Percentiles rank a stretch among this genome's conserved stretches.
Evolutionary conservation across 2,888 invertebrate species (phyloP).

Genomic region (Diarsia mendica): DNA sequence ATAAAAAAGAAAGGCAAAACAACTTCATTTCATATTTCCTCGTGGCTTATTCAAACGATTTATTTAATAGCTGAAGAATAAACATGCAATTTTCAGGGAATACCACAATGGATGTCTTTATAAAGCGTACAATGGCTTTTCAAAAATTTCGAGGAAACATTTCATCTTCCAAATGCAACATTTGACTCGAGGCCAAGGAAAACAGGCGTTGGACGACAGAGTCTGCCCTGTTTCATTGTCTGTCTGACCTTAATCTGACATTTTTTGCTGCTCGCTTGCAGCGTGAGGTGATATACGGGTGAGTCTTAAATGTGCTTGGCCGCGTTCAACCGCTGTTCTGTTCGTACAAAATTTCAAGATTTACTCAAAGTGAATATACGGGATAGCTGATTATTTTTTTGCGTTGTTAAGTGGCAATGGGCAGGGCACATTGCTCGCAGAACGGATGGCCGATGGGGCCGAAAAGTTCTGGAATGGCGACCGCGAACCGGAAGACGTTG

Average conservation of each 20-base stretch:
- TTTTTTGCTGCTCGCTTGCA: slow-evolving; percentile 80
- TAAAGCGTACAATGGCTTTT: slow-evolving; percentile 60
- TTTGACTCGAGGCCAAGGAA: slow-evolving; percentile 79
- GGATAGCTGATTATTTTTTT: background rate
- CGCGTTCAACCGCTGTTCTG: background rate
- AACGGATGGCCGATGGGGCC: too few relatives aligned
- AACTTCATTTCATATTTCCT: slow-evolving; percentile 49
- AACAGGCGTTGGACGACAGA: slow-evolving; percentile 77
- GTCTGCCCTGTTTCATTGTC: slow-evolving; percentile 78
- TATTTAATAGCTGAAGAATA: slow-evolving; percentile 51
- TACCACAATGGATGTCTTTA: slow-evolving; percentile 48
- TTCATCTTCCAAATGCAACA: slow-evolving; percentile 80
- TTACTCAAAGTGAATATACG: background rate
- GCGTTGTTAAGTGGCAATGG: too few relatives aligned
- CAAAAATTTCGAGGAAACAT: slow-evolving; percentile 67
- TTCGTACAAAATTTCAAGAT: background rate
- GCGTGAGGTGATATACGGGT: slow-evolving; percentile 64
- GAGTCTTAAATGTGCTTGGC: background rate
- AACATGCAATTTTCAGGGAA: slow-evolving; percentile 53
- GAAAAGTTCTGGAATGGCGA: too few relatives aligned
- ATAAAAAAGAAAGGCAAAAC: slow-evolving; percentile 19
- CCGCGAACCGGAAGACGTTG: too few relatives aligned
- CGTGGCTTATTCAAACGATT: slow-evolving; percentile 49
- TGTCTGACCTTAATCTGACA: slow-evolving; percentile 81
- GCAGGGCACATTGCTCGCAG: too few relatives aligned